Evolutionary conservation across 2,113 vertebrate species (phyloP).

Genomic region (Chaetodon trifascialis): DNA sequence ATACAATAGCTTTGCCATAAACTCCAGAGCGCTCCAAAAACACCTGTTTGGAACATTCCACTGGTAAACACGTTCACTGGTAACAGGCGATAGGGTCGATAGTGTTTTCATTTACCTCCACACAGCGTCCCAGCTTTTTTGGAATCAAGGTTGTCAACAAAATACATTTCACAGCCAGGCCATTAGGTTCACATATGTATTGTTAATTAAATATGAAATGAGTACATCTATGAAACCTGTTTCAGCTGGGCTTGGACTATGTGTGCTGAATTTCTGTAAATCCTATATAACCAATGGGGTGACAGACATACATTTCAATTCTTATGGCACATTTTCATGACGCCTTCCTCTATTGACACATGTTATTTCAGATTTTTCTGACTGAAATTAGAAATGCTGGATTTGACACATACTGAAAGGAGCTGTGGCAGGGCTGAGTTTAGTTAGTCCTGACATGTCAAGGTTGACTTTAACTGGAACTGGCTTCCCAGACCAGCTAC

Average conservation of each 20-base stretch:
- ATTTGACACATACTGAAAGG: not conserved
- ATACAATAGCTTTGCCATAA: no score
- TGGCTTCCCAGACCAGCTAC: slow-evolving; percentile 22
- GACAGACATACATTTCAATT: not conserved
- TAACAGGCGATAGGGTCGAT: no score
- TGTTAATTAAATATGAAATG: not conserved
- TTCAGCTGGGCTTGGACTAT: not conserved
- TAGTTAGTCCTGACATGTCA: slow-evolving; percentile 20
- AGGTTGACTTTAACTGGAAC: slow-evolving; percentile 32
- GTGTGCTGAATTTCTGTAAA: not conserved
- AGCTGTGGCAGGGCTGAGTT: not conserved
- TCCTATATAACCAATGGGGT: no score
- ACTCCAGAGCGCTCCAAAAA: no score
- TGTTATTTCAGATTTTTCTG: not conserved
- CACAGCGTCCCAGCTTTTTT: no score
- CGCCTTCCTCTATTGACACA: not conserved
- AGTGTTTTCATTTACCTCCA: no score
- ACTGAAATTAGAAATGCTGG: slow-evolving; percentile 1
- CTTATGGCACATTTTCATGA: not conserved
- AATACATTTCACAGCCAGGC: not conserved
- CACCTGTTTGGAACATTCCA: no score
- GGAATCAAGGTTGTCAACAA: not conserved
- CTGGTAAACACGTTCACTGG: no score
- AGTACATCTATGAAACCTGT: no score
- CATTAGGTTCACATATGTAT: not conserved